Evolutionary conservation across 2,797 vertebrate species (phyloP).

Genomic region (Odontamblyopus rebecca): DNA sequence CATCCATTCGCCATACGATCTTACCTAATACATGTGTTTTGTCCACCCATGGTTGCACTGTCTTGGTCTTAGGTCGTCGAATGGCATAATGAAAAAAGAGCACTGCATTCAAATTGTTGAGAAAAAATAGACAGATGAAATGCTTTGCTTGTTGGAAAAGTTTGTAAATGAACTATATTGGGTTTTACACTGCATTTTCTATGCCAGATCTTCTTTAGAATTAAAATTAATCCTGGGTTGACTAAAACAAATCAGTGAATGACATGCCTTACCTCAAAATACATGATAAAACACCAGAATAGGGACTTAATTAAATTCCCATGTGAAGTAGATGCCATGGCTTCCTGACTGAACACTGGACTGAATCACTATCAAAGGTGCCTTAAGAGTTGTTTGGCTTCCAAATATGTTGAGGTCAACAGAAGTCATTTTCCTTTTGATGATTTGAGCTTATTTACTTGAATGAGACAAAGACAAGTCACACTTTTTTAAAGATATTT

Average conservation of each 20-base stretch:
- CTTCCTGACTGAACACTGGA: slow-evolving; percentile 11
- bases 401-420: slow-evolving; percentile 14
- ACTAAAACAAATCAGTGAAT: slow-evolving; percentile 9
- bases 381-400: slow-evolving; percentile 5
- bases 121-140: not conserved
- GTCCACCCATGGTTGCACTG: too few relatives aligned
- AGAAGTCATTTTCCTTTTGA: slow-evolving; percentile 15
- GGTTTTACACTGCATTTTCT: not conserved
- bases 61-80: too few relatives aligned
- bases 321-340: slow-evolving; percentile 6
- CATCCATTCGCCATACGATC: too few relatives aligned
- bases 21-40: too few relatives aligned
- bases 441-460: slow-evolving; percentile 5
- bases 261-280: slow-evolving; percentile 14
- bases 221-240: not conserved
- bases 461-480: slow-evolving; percentile 6
- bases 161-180: not conserved
- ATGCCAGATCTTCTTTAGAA: not conserved
- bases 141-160: not conserved
- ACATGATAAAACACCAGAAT: not conserved
- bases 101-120: not conserved
- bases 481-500: not conserved
- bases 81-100: not conserved
- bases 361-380: not conserved
- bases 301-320: not conserved